phyloP scores from a whole-genome alignment of 35 echinoderm and acorn worm species.

The Anneissia japonica region DNA sequence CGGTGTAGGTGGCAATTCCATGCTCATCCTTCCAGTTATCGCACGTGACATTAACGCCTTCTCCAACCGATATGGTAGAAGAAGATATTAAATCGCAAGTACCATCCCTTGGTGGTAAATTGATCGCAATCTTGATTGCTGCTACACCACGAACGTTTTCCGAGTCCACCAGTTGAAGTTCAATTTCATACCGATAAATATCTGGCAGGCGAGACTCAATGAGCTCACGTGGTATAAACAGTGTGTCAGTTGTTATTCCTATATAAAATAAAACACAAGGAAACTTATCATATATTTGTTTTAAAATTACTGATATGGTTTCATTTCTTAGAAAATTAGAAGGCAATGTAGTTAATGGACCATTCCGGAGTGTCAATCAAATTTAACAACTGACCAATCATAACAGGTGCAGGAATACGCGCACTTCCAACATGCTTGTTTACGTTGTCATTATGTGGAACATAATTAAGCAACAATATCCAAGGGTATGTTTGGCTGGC shows the following conservation, averaged over 20 bases:
- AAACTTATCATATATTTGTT: too few species aligned
- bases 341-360: too few species aligned
- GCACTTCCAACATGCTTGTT: too few species aligned
- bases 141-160: constrained; percentile 2
- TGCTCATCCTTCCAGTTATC: constrained; percentile 25
- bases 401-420: too few species aligned
- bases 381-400: too few species aligned
- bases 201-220: not conserved
- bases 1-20: constrained; percentile 15
- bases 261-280: not conserved
- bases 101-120: constrained; percentile 17
- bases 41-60: constrained; percentile 8
- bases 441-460: too few species aligned
- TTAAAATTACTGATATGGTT: too few species aligned
- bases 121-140: constrained; percentile 8
- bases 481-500: too few species aligned
- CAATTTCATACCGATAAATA: not conserved
- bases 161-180: not conserved
- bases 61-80: not conserved
- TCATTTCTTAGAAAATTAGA: too few species aligned
- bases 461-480: too few species aligned
- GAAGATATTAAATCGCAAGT: not conserved
- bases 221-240: not conserved
- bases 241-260: not conserved
- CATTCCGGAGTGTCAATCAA: too few species aligned